phyloP scores from a whole-genome alignment of 2,797 vertebrate species.

The Melanotaenia maccullochi region DNA sequence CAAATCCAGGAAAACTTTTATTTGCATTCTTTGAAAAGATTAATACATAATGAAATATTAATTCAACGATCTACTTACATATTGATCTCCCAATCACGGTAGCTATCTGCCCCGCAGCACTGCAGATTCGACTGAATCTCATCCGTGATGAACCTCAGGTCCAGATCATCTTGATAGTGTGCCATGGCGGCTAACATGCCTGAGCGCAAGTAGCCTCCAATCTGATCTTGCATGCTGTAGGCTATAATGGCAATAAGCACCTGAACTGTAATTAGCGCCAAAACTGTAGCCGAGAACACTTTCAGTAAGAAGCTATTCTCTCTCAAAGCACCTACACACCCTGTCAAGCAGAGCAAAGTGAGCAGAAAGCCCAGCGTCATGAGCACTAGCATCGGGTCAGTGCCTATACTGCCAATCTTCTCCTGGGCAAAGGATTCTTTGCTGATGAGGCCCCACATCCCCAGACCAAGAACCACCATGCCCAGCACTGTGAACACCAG shows the following conservation, averaged over 20 bases:
- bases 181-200: slow-evolving; percentile 83
- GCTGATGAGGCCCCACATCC: slow-evolving; percentile 89
- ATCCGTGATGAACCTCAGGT: slow-evolving; percentile 90
- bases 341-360: slow-evolving; percentile 82
- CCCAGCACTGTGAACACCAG: slow-evolving; percentile 86
- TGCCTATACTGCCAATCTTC: slow-evolving; percentile 76
- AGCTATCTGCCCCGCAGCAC: slow-evolving; percentile 90
- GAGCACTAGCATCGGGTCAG: slow-evolving; percentile 89
- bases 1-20: slow-evolving; percentile 6
- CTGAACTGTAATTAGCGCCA: slow-evolving; percentile 79
- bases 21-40: neutral
- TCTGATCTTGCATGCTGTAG: slow-evolving; percentile 76
- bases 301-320: slow-evolving; percentile 86
- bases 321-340: slow-evolving; percentile 87
- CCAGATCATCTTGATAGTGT: slow-evolving; percentile 89
- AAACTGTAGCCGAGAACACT: slow-evolving; percentile 77
- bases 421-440: slow-evolving; percentile 84
- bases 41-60: neutral
- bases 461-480: slow-evolving; percentile 80
- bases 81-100: slow-evolving; percentile 91
- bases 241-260: slow-evolving; percentile 79
- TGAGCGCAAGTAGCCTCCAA: slow-evolving; percentile 76
- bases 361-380: slow-evolving; percentile 79
- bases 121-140: slow-evolving; percentile 88
- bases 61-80: slow-evolving; percentile 76